phyloP scores from a whole-genome alignment of 1,140 invertebrate species.

The Drosophila simulans region DNA sequence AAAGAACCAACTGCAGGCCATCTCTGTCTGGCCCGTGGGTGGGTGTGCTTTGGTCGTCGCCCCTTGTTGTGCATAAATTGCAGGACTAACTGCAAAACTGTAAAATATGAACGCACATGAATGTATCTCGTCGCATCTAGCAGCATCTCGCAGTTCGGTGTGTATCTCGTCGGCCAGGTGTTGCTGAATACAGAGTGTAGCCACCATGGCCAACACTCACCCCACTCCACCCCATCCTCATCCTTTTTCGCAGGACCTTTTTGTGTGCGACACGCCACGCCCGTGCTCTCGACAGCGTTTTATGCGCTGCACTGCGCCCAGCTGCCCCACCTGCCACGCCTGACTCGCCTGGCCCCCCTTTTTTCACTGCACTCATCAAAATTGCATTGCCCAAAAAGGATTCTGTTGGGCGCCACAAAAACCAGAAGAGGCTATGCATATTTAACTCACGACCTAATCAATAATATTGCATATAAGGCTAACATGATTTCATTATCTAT shows the following conservation, averaged over 20 bases:
- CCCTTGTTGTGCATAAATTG: constrained; percentile 74
- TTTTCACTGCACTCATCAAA: constrained; percentile 13
- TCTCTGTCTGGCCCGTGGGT: background rate
- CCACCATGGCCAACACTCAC: constrained; percentile 1
- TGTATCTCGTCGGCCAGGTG: constrained; percentile 58
- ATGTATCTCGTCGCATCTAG: constrained; percentile 41
- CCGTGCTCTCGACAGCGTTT: constrained; percentile 74
- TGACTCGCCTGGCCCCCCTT: constrained; percentile 3
- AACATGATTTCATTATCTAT: too few relatives aligned
- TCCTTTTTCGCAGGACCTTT: constrained; percentile 55
- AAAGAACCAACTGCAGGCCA: constrained; percentile 25
- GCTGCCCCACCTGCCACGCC: constrained; percentile 11
- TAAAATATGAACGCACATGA: constrained; percentile 69
- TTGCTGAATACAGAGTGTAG: constrained; percentile 63
- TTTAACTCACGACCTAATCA: background rate
- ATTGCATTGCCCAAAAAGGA: background rate
- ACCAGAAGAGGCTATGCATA: background rate
- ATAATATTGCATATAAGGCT: too few relatives aligned
- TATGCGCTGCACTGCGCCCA: constrained; percentile 44
- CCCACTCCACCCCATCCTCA: background rate
- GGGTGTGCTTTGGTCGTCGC: background rate
- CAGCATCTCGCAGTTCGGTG: constrained; percentile 26
- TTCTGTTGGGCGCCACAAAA: background rate
- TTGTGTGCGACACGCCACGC: constrained; percentile 65
- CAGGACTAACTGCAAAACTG: constrained; percentile 71